Base-by-base conservation (phyloP, 2,888 invertebrate species). In the Ferdinandea cuprea region DNA sequence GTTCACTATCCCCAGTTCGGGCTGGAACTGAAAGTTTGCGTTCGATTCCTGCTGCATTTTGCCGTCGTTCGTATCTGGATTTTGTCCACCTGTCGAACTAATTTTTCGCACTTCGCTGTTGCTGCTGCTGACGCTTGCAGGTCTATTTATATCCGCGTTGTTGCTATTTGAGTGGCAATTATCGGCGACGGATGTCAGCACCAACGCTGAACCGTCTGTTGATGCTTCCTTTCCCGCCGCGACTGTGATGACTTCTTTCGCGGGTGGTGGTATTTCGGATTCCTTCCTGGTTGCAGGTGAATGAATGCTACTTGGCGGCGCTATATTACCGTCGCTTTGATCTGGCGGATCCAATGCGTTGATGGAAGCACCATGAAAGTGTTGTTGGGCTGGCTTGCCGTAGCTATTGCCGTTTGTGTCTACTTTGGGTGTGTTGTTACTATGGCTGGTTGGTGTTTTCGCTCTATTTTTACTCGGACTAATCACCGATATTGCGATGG, bases 31-130 rank as follows among this genome's bases (percentile, higher is more conserved):
- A 88, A 89, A 88, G 87, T 90, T 90, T 85, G 89, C 87, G 83
- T 91, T 90, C 88, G 89, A 87, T 83, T 91, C 90, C 88, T 90
- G 89, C 88, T 90, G 90, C 90, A 90, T 90, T 79, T 86, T 86
- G 76, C 63, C 65, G 65, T 78, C 61, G 68, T 40, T 74, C 66
- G 65, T 81, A 68, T 63, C 77, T 71, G 76, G 78, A 83, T 78
- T 83, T 61, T 68, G 78, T 68, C 66, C 78, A 78, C 83, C 63
- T 85, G 73, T 63, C 79, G 74, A 77, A 85, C 77, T 78, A 59
- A 85, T 86, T 85, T 85, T 73, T 85, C 79, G 85, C 86, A 86
- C 86, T 85, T 86, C 86, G 58, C 68, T 85, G 68, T 59, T 77
- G 71, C 66, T 74, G 71, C 66, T 74, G 48, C 59, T 79, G 37